Conservation (phyloP, 1,140 invertebrate genomes). For the Subanguina moxae region DNA sequence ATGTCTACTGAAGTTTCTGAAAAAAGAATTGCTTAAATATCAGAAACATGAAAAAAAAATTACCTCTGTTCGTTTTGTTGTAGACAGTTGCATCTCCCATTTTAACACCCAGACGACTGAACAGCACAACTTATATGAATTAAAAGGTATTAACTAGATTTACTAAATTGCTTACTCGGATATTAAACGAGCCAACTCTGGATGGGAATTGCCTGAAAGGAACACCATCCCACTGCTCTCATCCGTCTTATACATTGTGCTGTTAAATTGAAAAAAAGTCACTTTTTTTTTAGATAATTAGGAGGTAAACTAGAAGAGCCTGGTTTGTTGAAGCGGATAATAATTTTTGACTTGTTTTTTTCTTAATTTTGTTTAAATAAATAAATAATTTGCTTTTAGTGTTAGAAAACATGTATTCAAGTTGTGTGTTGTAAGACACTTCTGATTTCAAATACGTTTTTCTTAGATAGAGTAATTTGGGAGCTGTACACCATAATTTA, state of each 20-base stretch:
- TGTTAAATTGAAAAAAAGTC: neutral
- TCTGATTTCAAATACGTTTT: too few relatives aligned
- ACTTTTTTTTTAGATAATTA: too few relatives aligned
- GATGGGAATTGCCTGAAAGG: constrained; percentile 54
- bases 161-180: constrained; percentile 26
- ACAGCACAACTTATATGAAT: constrained; percentile 25
- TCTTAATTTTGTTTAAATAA: too few relatives aligned
- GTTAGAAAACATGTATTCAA: too few relatives aligned
- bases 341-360: too few relatives aligned
- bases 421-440: too few relatives aligned
- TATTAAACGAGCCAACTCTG: constrained; percentile 48
- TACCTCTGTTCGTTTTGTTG: constrained; percentile 57
- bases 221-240: constrained; percentile 55
- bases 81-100: constrained; percentile 55
- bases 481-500: too few relatives aligned
- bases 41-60: neutral
- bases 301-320: too few relatives aligned
- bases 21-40: constrained; percentile 8
- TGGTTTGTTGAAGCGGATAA: too few relatives aligned
- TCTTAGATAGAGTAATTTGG: too few relatives aligned
- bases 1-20: constrained; percentile 53
- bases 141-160: neutral
- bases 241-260: constrained; percentile 33
- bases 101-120: constrained; percentile 47
- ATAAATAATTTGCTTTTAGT: too few relatives aligned